These are phyloP conservation scores for Octonoba sinensis DNA, from an alignment of 2,888 invertebrate genomes.

Conservation along the genomic window DNA sequence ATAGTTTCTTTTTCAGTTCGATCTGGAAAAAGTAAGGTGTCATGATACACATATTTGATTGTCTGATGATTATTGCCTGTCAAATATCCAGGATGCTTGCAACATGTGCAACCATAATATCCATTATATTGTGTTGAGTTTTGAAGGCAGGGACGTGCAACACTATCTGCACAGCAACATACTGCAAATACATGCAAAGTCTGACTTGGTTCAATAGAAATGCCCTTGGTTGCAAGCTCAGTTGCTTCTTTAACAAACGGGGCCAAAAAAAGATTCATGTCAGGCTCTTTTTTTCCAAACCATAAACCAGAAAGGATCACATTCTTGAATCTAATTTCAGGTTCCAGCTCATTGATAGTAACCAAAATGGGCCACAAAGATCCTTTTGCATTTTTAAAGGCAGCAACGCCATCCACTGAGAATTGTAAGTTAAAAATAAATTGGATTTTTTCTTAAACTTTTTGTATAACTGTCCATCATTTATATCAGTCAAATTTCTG, in stretches of 20 bases:
- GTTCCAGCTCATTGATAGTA: no score
- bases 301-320: no score
- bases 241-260: neutral
- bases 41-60: neutral
- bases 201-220: neutral
- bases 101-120: neutral
- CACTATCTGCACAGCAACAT: no score
- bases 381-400: no score
- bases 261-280: constrained; percentile 1
- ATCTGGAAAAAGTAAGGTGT: neutral
- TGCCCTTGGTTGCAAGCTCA: neutral
- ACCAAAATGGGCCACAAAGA: no score
- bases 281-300: neutral
- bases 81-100: neutral
- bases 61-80: neutral
- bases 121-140: constrained; percentile 4
- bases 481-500: no score
- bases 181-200: neutral
- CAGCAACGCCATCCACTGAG: no score
- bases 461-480: no score
- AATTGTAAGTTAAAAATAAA: no score
- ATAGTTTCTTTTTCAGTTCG: neutral
- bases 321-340: no score
- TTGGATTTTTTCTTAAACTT: no score
- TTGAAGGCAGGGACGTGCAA: neutral